Base-by-base conservation (phyloP, 1,140 invertebrate genomes). In the Sitodiplosis mosellana region DNA sequence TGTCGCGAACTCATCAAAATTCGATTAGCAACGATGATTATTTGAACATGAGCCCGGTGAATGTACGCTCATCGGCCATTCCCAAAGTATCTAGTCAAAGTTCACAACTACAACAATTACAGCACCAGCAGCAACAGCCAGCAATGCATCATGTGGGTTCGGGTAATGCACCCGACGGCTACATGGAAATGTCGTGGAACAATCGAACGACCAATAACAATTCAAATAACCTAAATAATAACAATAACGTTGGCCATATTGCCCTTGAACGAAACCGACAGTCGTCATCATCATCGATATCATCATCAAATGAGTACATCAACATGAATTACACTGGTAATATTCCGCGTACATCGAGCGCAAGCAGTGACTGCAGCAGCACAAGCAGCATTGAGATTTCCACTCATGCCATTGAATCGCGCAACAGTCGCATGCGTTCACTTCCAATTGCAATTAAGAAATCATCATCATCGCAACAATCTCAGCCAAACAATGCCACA, bases 151-250 rank as follows among this genome's bases (percentile, higher is more conserved):
- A 27, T 10, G 27, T 27, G 10, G 27, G 27, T 10, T 27, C 27
- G 3, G 27, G 27, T 10, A 46, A 37, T 44, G 33, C 65, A 4
- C 64, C 63, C 1, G 74, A 76, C 18, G 74, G 74, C 33, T 78
- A 78, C 52, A 71, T 78, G 2, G 74, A 77, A 49, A 79, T 78
- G 75, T 66, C 68, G 0, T 70, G 54, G 52, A 55, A 51, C 21
- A 54, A 48, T 37, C 66, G 27, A 67, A 67, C 48, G 43, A 56
- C 0, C 59, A 64, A 44, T 38, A 22, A 33, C 33, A 49, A 38
- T 18, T 14, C 5, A 2, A 6, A 33, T 19, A 46, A 17, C 40
- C 44, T 45, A 41, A 48, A 49, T 47, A 45, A 51, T 15, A 19
- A 48, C 11, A 50, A 49, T 22, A 44, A 49, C 11, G 46, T 56